These are phyloP conservation scores for Manis javanica DNA, from an alignment of 2,797 vertebrate species.

Conservation along the genomic window DNA sequence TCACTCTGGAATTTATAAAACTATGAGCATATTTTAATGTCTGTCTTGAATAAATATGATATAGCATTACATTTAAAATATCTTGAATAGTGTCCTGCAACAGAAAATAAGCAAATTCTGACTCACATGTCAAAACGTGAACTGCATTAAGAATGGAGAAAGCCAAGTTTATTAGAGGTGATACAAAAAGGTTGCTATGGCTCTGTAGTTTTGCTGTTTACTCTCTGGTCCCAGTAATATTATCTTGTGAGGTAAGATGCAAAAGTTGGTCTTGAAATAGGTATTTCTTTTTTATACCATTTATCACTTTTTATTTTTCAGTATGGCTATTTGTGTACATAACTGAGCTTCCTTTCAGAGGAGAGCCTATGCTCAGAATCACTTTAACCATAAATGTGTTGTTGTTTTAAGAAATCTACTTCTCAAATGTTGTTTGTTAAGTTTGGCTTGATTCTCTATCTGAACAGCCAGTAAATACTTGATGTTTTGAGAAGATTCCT, in stretches of 20 bases:
- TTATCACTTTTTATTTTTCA: not conserved
- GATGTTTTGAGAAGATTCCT: not conserved
- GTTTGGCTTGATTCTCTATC: not conserved
- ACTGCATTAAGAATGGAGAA: not conserved
- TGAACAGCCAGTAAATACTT: not conserved
- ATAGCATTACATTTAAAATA: constrained; percentile 19
- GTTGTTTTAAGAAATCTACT: not conserved
- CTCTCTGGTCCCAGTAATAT: not conserved
- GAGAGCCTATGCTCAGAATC: not conserved
- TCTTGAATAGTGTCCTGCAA: not conserved
- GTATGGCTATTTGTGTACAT: not conserved
- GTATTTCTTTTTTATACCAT: not conserved
- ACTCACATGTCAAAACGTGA: constrained; percentile 39
- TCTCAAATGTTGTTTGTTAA: not conserved
- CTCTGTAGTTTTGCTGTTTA: not conserved
- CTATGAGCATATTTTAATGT: not conserved
- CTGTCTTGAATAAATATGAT: not conserved
- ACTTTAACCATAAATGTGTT: not conserved
- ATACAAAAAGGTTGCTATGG: not conserved
- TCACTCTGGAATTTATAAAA: not conserved
- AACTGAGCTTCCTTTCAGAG: not conserved
- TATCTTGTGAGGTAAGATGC: not conserved
- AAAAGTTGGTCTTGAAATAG: not conserved
- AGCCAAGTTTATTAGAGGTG: not conserved
- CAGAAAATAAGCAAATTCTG: not conserved